Evolutionary conservation across 2,888 invertebrate species (phyloP), one percentile per base, ranked within the genome.

Genomic region (Altica lythri): DNA sequence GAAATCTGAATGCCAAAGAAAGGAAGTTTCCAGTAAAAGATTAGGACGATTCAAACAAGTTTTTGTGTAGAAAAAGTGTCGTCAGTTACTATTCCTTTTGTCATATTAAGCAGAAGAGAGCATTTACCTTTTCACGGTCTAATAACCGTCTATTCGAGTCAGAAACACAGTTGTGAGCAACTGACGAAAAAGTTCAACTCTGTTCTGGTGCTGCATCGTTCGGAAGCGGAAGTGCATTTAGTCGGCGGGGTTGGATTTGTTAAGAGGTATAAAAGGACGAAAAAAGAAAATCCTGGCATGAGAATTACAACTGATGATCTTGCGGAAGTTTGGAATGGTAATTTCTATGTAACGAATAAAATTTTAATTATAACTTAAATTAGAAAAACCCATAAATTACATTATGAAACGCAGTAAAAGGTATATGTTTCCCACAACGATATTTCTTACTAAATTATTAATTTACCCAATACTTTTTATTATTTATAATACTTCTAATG

Each of bases 161-260:
- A 30, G n/a, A n/a, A n/a, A n/a, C 29, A 10, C 29, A 29, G 37
- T 37, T 10, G 37, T 37, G 37, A 37, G 37, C 14, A 37, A 37
- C 37, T 19, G 37, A n/a, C 19, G 8, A 19, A 30, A 35, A 37
- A 37, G 37, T 19, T 37, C 37, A 13, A 18, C 18, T 6, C 17
- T 35, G 19, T 19, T 37, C 18, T 37, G 37, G n/a, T 37, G 37
- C 37, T 19, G 37, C 37, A 19, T 37, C 37, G 37, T 18, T 5
- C n/a, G 37, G 19, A 37, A 37, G 10, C 37, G 37, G 37, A 37
- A 37, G 37, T 37, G 37, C 37, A 37, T 37, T 37, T 37, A 37
- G 37, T 18, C 37, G 37, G 37, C 37, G 37, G 18, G 37, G 37
- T 37, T 18, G 37, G 19, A 37, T 37, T 18, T 18, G 37, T 17